Base-by-base conservation (phyloP, 2,113 vertebrate genomes). In the Rhinogobius similis region DNA sequence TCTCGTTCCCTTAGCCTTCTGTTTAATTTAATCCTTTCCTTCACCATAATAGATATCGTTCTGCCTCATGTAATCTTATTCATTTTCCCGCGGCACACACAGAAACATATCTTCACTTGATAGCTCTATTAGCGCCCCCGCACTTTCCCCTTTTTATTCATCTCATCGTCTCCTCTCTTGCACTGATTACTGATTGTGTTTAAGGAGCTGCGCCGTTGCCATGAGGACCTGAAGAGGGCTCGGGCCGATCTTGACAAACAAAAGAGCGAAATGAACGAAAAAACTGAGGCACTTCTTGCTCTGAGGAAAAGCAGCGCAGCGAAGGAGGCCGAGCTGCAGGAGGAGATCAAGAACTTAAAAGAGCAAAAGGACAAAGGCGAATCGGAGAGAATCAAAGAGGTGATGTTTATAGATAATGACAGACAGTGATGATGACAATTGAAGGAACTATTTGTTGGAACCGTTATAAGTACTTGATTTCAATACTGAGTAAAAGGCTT, bases 161-260 rank as follows among this genome's bases (percentile, higher is more conserved):
- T 29, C 26, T 58, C 26, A 58, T 58, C 55, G 7, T 58, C 55
- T 68, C 68, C 46, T 78, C 84, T 82, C 67, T 59, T 13, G 9
- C 18, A 8, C 29, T 74, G 67, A 76, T 56, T 26, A 0, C 39
- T 10, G 29, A n/a, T 73, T 68, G 56, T 68, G 56, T 86, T 72
- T 32, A 68, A 96, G 96, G 95, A 96, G 78, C 90, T 95, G 72
- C 86, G 27, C 48, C 72, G 73, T 69, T 87, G 84, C 11, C 93
- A 77, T 76, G 90, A 92, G 48, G 85, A 88, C n/a, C 86, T 94
- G 52, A 83, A 86, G 77, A 89, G 87, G 61, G 77, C 93, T 32
- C 69, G 0, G 0, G 50, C 78, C 0, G 90, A 93, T 78, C 83
- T 82, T 64, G 90, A 91, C 67, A 81, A 82, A 59, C 92, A 84